Conservation (phyloP, 2,113 vertebrate species). For the Cololabis saira region DNA sequence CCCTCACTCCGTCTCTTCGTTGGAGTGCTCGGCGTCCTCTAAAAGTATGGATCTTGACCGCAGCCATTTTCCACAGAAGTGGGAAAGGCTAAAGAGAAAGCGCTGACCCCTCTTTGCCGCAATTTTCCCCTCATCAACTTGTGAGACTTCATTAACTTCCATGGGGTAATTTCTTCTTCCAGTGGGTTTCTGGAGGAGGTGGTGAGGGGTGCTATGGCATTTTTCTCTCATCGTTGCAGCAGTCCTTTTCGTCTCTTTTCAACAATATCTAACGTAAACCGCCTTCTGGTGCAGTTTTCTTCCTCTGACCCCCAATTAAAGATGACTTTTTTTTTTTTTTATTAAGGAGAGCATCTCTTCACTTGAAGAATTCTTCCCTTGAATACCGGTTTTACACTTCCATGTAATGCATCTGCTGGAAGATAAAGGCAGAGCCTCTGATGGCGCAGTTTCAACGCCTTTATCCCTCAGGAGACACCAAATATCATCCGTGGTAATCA, state of each 20-base stretch:
- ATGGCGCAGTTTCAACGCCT: not conserved
- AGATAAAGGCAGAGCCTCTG: not conserved
- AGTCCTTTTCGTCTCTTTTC: conserved; percentile 7
- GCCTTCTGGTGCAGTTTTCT: not conserved
- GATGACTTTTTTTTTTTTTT: not conserved
- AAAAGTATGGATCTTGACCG: conserved; percentile 83
- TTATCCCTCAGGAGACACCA: conserved; percentile 16
- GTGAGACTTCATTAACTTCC: conserved; percentile 86
- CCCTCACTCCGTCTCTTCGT: conserved; percentile 55
- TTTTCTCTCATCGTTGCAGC: conserved; percentile 1
- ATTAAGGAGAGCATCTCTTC: not conserved
- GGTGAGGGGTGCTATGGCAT: conserved; percentile 39
- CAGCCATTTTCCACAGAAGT: conserved; percentile 78
- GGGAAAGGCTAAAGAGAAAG: conserved; percentile 82
- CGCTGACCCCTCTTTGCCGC: conserved; percentile 81
- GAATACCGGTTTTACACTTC: not conserved
- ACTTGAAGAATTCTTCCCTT: not conserved
- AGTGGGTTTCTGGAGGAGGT: conserved; percentile 47
- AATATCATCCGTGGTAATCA: not conserved
- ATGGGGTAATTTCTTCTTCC: conserved; percentile 77
- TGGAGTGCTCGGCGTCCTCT: conserved; percentile 75
- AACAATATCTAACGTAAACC: not conserved
- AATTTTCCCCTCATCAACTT: conserved; percentile 84
- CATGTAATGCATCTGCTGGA: not conserved
- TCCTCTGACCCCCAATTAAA: not conserved